Evolutionary conservation across 2,888 invertebrate genomes (phyloP), one percentile per base, ranked within the genome.

Genomic region (Rapana venosa): DNA sequence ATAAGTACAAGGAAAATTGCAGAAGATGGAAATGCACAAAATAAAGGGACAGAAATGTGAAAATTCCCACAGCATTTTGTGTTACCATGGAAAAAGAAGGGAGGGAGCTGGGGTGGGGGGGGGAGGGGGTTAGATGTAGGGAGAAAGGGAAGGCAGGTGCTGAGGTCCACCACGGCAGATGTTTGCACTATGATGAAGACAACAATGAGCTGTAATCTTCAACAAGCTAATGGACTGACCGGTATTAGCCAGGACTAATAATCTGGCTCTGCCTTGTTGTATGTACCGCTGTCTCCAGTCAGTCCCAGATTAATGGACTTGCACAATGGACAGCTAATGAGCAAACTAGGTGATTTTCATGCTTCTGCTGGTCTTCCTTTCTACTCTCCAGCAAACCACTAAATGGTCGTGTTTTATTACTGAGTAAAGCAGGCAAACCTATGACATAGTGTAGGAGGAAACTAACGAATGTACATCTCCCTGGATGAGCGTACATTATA

Each of bases 301-400:
- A 30, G 30, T 47, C 81, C 36, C 26, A 36, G 20, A 30, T 26
- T 83, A 83, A 83, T 83, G 81, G 81, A 83, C 5, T 83, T 36
- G 8, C 36, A 83, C 47, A 83, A 83, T 83, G 81, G 81, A 26
- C 81, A 83, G 77, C 47, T 83, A 83, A 83, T 83, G 81, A 83
- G 26, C 81, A 47, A 83, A 30, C 22, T 26, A 5, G 22, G n/a
- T 22, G 79, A 30, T 74, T 79, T 79, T 32, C 1, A 15, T 79
- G 77, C 77, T 79, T 5, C 77, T 2, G 32, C 81, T 47, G 0
- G 5, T 79, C 32, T 79, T 35, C 32, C 17, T 35, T 35, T 32
- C 32, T 74, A n/a, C 74, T n/a, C 35, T 77, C 35, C 36, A 66
- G 30, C 74, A n/a, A 74, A 74, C 74, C 13, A 74, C 30, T 8